These are phyloP conservation scores for Eretmocerus hayati DNA, from an alignment of 2,888 invertebrate genomes.

Conservation along the genomic window DNA sequence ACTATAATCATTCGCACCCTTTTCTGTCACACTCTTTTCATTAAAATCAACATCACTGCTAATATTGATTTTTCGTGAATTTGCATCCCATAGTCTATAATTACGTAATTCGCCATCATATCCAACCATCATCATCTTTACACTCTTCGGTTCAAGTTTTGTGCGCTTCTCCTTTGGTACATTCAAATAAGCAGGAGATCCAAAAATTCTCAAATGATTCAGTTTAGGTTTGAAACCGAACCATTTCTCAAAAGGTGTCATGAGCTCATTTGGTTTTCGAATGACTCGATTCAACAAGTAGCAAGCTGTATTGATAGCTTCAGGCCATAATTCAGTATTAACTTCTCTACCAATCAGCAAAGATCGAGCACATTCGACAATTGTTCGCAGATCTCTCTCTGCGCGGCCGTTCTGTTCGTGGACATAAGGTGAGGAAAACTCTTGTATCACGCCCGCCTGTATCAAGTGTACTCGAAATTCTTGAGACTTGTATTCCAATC, in stretches of 20 bases:
- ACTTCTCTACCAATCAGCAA: constrained; percentile 2
- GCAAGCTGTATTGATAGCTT: constrained; percentile 25
- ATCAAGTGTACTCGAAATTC: not conserved
- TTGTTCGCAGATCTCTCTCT: constrained; percentile 5
- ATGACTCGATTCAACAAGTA: constrained; percentile 28
- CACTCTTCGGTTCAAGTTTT: constrained; percentile 6
- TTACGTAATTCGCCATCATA: constrained; percentile 16
- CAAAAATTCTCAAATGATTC: constrained; percentile 22
- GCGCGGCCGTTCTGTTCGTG: constrained; percentile 12
- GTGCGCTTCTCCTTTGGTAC: constrained; percentile 18
- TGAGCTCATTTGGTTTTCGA: constrained; percentile 5
- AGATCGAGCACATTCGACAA: constrained; percentile 5
- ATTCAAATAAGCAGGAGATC: constrained; percentile 23
- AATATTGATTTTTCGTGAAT: not conserved
- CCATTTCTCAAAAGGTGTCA: constrained; percentile 23
- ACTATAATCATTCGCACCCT: too few species aligned
- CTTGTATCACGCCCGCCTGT: constrained; percentile 14
- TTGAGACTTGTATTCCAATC: constrained; percentile 4
- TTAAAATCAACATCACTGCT: constrained; percentile 7
- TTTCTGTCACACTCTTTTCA: too few species aligned
- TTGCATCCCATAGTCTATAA: constrained; percentile 8
- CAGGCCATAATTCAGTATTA: constrained; percentile 27
- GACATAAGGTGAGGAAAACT: constrained; percentile 5
- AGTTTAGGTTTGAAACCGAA: constrained; percentile 15
- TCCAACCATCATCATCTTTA: constrained; percentile 9